phyloP scores from a whole-genome alignment of 2,888 invertebrate genomes.

The Andrena bicolor region DNA sequence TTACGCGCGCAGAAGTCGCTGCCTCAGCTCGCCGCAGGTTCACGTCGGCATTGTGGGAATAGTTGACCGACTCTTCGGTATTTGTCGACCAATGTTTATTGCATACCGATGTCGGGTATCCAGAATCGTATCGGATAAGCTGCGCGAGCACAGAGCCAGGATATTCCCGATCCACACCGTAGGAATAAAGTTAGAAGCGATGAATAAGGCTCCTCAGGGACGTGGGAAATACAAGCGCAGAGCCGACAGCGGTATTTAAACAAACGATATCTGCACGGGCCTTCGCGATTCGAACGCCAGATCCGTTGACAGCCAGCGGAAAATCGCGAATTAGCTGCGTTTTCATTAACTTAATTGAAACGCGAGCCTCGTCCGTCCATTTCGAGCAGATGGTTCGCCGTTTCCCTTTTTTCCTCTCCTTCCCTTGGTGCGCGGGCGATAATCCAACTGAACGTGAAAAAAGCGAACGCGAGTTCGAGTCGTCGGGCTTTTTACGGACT shows the following conservation, averaged over 20 bases:
- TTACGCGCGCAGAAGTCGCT: background rate
- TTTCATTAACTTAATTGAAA: conserved; percentile 71
- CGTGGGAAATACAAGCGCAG: background rate
- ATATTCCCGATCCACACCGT: conserved; percentile 26
- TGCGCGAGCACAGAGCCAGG: conserved; percentile 10
- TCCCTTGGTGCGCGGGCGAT: conserved; percentile 7
- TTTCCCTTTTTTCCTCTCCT: background rate
- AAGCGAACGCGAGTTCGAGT: background rate
- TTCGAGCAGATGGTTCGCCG: conserved; percentile 8
- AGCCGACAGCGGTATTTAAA: conserved; percentile 10
- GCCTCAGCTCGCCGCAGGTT: conserved; percentile 41
- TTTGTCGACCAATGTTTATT: conserved; percentile 72
- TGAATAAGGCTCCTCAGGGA: background rate
- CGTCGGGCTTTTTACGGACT: background rate
- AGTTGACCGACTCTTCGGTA: conserved; percentile 63
- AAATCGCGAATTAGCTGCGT: conserved; percentile 48
- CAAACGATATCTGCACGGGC: conserved; percentile 38
- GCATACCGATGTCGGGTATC: conserved; percentile 70
- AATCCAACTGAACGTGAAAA: conserved; percentile 31
- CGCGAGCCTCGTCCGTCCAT: conserved; percentile 25
- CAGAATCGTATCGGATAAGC: conserved; percentile 45
- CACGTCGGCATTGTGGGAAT: conserved; percentile 69
- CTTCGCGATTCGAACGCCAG: conserved; percentile 43
- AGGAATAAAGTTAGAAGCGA: conserved; percentile 13
- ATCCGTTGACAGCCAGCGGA: conserved; percentile 13